These are phyloP conservation scores for Mystacides longicornis DNA, from an alignment of 2,888 invertebrate genomes.

Conservation along the genomic window DNA sequence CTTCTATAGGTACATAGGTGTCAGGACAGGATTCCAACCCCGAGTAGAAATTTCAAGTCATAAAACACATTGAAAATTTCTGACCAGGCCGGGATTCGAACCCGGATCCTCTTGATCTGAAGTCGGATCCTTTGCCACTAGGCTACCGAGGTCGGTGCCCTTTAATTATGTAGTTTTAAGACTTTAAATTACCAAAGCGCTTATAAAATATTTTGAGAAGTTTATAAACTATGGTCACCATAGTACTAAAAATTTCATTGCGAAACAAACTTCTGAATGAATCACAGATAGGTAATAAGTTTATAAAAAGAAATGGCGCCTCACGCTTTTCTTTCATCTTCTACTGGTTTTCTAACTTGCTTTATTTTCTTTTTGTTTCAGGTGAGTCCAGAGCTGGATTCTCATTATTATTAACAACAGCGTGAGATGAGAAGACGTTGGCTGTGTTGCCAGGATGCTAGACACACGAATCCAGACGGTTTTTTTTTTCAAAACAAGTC, in stretches of 20 bases:
- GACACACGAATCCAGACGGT: not conserved
- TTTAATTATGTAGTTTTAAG: no score
- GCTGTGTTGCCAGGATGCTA: not conserved
- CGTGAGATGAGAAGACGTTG: not conserved
- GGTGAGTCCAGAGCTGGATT: not conserved
- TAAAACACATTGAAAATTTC: no score
- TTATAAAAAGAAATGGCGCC: not conserved
- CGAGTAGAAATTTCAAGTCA: no score
- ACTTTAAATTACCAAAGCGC: not conserved
- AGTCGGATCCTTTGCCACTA: no score
- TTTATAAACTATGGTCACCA: not conserved
- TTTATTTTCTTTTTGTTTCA: not conserved
- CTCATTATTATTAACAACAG: not conserved
- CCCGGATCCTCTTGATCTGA: no score
- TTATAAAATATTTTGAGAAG: not conserved
- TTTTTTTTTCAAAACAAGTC: not conserved
- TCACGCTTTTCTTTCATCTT: not conserved
- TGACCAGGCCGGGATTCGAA: no score
- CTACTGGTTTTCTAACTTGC: not conserved
- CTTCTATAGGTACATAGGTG: no score
- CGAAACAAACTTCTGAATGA: not conserved
- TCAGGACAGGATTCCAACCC: no score
- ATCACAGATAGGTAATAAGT: not conserved
- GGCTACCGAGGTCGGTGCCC: no score
- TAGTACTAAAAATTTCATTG: not conserved